Conservation (phyloP, 2,888 invertebrate genomes). For the Plagodis dolabraria region DNA sequence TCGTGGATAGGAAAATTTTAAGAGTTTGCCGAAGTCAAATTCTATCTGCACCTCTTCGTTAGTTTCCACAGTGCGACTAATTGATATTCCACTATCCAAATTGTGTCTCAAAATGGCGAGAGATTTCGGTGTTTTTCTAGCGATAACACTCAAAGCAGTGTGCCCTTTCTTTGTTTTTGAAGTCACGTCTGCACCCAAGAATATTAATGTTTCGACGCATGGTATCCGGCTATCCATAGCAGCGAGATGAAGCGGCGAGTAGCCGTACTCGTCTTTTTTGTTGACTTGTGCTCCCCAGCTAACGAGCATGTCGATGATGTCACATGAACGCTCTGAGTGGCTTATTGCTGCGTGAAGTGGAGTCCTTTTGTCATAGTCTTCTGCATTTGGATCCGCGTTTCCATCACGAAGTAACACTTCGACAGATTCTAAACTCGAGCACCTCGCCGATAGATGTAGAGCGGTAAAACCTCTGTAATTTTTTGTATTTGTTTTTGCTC, state of each 20-base stretch:
- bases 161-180: conserved; percentile 94
- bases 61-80: conserved; percentile 89
- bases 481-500: conserved; percentile 90
- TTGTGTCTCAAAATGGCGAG: conserved; percentile 91
- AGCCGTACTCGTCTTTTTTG: conserved; percentile 93
- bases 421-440: conserved; percentile 92
- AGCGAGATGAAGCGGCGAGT: conserved; percentile 93
- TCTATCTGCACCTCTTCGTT: conserved; percentile 93
- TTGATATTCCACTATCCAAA: conserved; percentile 90
- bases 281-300: conserved; percentile 93
- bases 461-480: conserved; percentile 93
- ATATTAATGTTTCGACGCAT: conserved; percentile 93
- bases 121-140: conserved; percentile 93
- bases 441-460: conserved; percentile 93
- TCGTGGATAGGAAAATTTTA: conserved; percentile 92
- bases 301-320: conserved; percentile 90
- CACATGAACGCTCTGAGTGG: conserved; percentile 90
- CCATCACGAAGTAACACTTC: conserved; percentile 90
- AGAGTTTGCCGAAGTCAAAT: conserved; percentile 91
- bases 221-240: conserved; percentile 93
- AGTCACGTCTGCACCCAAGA: conserved; percentile 93
- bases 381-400: conserved; percentile 90
- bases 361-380: conserved; percentile 92
- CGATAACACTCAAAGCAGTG: conserved; percentile 92
- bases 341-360: conserved; percentile 93